A percentile compares a stretch with the other conserved stretches of the same genome.
phyloP scores from a whole-genome alignment of 1,140 invertebrate genomes.

The Plectrocnemia conspersa region DNA sequence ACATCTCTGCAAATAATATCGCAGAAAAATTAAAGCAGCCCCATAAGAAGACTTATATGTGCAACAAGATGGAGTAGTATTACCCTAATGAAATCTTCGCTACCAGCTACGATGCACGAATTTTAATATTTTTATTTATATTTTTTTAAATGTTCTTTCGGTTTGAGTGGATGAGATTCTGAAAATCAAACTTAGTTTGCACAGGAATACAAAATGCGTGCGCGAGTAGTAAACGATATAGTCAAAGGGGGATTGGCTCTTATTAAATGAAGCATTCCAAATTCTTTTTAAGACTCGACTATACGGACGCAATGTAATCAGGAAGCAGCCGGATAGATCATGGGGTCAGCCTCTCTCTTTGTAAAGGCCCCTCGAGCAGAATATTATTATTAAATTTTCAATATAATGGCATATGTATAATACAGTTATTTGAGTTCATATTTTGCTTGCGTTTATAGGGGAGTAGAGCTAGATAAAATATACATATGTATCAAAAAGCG shows the following conservation, averaged over 20 bases:
- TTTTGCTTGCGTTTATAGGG: no score
- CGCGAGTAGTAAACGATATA: slow-evolving; percentile 17
- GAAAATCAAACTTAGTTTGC: slow-evolving; percentile 6
- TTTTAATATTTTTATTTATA: no score
- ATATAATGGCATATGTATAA: no score
- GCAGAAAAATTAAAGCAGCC: slow-evolving; percentile 34
- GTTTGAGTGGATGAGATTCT: slow-evolving; percentile 1
- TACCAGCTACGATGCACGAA: neutral
- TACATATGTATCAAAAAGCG: no score
- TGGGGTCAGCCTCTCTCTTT: slow-evolving; percentile 14
- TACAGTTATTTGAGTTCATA: no score
- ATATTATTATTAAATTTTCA: no score
- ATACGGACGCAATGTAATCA: slow-evolving; percentile 23
- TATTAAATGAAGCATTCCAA: slow-evolving; percentile 30
- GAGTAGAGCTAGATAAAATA: no score
- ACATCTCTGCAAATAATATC: slow-evolving; percentile 25
- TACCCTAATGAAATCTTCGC: slow-evolving; percentile 34
- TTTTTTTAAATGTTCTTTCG: neutral
- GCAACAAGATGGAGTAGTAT: slow-evolving; percentile 29
- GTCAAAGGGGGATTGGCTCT: slow-evolving; percentile 26
- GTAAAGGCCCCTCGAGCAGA: no score
- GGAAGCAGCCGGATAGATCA: slow-evolving; percentile 21
- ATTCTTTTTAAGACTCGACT: slow-evolving; percentile 28
- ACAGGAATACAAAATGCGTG: slow-evolving; percentile 14
- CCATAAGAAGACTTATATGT: slow-evolving; percentile 28